Evolutionary conservation across 2,888 invertebrate species (phyloP), one percentile per base, ranked within the genome.

Genomic region (Ceramica pisi): DNA sequence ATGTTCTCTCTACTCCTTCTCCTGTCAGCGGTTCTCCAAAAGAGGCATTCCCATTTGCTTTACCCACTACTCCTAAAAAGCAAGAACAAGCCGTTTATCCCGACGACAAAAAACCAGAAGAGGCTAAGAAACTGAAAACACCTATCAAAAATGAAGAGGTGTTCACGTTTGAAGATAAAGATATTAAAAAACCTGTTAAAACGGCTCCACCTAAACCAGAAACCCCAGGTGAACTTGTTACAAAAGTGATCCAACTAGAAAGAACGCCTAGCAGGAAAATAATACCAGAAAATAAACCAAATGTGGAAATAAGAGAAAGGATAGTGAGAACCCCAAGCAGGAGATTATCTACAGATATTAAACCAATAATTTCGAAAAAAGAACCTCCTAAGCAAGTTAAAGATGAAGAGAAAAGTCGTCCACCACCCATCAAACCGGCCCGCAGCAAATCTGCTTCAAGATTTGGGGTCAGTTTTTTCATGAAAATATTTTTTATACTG

Each of bases 371-470:
- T 61, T 64, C 74, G 8, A 94, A 91, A 86, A 93, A 78, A 69
- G 82, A 80, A 77, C 79, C 78, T 21, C 68, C 68, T 51, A 92
- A 91, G 83, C 88, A 84, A 75, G 57, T 80, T 48, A 92, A 88
- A 83, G 92, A 92, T 8, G 95, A 96, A 86, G 78, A 85, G 71
- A 92, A 92, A 84, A 89, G 82, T 75, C 94, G 91, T 87, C 87
- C 89, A 31, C 94, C 95, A 66, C 96, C 96, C 55, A 91, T 96
- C 51, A 96, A 96, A 90, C 96, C 96, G 74, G 95, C 94, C 74
- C 89, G 96, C 85, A 96, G 96, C 85, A 96, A 96, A 92, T 96
- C 96, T 63, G 94, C 95, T 81, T 91, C 95, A 81, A 94, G 96
- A 93, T 90, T 95, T 84, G 95, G 93, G 95, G 96, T 96, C 94